Evolutionary conservation across 2,888 invertebrate species (phyloP), one percentile per base, ranked within the genome.

Genomic region (Tholera decimalis): DNA sequence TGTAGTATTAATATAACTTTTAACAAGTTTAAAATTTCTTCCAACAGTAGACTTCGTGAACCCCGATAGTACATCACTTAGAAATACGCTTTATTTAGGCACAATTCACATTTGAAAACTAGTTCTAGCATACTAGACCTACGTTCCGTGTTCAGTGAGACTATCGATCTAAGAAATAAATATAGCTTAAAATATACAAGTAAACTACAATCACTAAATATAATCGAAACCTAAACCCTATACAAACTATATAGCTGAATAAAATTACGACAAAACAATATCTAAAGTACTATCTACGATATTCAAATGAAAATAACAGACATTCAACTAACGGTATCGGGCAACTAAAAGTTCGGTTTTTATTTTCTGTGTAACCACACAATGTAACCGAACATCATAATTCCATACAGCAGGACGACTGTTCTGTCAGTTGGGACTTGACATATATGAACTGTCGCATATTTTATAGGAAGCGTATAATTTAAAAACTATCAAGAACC

Each of bases 21-120:
- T 65, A 82, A 81, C 83, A 71, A 71, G 74, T 80, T 73, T 49
- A 63, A 61, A 60, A 73, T 68, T 78, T 65, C 54, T 28, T 79
- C 69, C 69, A 80, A 82, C 82, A 71, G 53, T 79, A 73, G 78
- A 77, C 56, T 58, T 77, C 73, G 70, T 81, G 77, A 75, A 83
- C 74, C 78, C 76, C 76, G 82, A 73, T 82, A 80, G 79, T 79
- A 80, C 77, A 77, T 84, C 80, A 84, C 84, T 86, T 87, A 85
- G 77, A 82, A 79, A 81, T 88, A 89, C 84, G 82, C 88, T 77
- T 91, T 90, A 86, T 91, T 91, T 91, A 95, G 95, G 95, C 95
- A 95, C 95, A 89, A 92, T 92, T 94, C 92, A 93, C 90, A 88
- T 93, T 87, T 83, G 85, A 88, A 88, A 85, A 88, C 92, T 93